A percentile compares a stretch with the other conserved stretches of the same genome.
Conservation (phyloP, 2,797 vertebrate genomes). For the Ara ararauna region DNA sequence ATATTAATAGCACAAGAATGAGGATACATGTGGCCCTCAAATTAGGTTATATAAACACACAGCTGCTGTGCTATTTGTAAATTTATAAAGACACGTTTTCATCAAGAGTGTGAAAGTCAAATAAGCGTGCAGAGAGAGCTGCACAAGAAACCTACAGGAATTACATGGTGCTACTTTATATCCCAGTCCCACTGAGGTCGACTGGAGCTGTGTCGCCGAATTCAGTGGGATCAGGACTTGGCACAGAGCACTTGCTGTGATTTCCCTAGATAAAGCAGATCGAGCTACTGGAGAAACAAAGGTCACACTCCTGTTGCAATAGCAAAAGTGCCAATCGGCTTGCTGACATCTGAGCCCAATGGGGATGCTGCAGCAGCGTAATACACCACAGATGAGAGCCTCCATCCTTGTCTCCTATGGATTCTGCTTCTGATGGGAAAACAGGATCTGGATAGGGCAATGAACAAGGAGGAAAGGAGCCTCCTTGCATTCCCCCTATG, state of each 20-base stretch:
- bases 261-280: conserved; percentile 19
- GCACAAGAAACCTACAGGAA: conserved; percentile 11
- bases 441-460: accelerated
- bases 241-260: background rate
- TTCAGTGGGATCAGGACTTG: conserved; percentile 23
- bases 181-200: background rate
- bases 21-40: conserved; percentile 66
- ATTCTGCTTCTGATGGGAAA: background rate
- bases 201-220: background rate
- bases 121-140: conserved; percentile 36
- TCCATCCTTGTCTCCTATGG: background rate
- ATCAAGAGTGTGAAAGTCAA: conserved; percentile 69
- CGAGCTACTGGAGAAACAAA: background rate
- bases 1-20: conserved; percentile 73
- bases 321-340: background rate
- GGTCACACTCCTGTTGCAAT: background rate
- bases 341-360: background rate
- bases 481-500: background rate
- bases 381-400: background rate
- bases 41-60: conserved; percentile 76
- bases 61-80: conserved; percentile 73
- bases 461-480: background rate
- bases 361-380: background rate
- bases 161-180: conserved; percentile 20
- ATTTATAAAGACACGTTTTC: conserved; percentile 66